These are phyloP conservation scores for Melozone crissalis DNA, from an alignment of 2,113 vertebrate genomes.

Conservation along the genomic window DNA sequence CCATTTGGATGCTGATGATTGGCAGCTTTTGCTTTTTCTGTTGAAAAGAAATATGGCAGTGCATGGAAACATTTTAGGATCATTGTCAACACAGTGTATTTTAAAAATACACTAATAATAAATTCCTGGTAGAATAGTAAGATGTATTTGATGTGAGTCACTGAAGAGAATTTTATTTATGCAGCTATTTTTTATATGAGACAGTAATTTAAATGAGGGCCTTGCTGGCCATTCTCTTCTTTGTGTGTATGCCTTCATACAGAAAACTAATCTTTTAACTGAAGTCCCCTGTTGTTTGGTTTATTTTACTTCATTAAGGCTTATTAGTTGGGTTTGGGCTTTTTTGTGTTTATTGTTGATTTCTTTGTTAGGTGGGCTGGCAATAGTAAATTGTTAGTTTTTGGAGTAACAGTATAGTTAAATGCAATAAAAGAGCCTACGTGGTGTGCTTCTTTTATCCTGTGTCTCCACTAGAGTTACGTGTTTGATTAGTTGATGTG, in stretches of 20 bases:
- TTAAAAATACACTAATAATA: neutral
- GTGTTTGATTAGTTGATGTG: neutral
- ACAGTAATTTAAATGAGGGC: neutral
- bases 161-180: neutral
- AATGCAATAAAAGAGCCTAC: neutral
- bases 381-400: neutral
- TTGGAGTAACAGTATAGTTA: neutral
- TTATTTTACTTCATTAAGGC: neutral
- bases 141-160: neutral
- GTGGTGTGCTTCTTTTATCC: neutral
- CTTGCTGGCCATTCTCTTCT: neutral
- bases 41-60: constrained; percentile 17
- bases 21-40: neutral
- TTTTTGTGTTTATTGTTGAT: neutral
- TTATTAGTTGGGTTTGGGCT: neutral
- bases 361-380: neutral
- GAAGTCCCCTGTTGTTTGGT: neutral
- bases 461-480: neutral
- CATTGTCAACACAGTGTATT: neutral
- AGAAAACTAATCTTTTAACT: neutral
- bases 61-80: constrained; percentile 12
- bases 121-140: constrained; percentile 11
- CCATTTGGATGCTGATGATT: neutral
- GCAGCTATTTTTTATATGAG: neutral
- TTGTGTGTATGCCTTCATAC: neutral